Conservation (phyloP, 2,113 vertebrate species). For the Actinemys pallida region DNA sequence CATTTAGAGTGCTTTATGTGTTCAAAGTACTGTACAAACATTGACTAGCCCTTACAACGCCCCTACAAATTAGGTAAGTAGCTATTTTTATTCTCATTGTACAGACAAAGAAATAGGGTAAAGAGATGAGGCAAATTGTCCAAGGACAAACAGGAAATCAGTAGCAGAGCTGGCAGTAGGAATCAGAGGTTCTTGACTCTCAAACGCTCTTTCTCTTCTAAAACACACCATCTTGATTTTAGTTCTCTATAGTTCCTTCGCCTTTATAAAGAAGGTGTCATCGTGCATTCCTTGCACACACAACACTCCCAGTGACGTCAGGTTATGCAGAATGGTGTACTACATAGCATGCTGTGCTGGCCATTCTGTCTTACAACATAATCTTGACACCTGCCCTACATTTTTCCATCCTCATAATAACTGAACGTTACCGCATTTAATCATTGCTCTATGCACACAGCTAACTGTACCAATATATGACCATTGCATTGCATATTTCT, state of each 20-base stretch:
- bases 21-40: neutral
- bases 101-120: neutral
- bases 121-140: neutral
- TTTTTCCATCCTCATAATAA: neutral
- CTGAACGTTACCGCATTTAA: neutral
- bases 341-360: neutral
- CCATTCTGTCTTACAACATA: neutral
- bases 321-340: neutral
- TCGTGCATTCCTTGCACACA: neutral
- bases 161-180: constrained; percentile 19
- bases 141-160: neutral
- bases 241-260: neutral
- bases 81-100: neutral
- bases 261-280: neutral
- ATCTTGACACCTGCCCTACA: neutral
- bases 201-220: neutral
- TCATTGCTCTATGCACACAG: neutral
- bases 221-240: neutral
- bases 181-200: neutral
- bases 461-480: neutral
- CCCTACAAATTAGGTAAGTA: neutral
- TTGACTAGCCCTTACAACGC: neutral
- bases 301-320: neutral
- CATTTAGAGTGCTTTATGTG: neutral
- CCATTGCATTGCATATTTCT: neutral